Evolutionary conservation across 2,113 vertebrate species (phyloP).

Genomic region (Hippoglossus stenolepis): DNA sequence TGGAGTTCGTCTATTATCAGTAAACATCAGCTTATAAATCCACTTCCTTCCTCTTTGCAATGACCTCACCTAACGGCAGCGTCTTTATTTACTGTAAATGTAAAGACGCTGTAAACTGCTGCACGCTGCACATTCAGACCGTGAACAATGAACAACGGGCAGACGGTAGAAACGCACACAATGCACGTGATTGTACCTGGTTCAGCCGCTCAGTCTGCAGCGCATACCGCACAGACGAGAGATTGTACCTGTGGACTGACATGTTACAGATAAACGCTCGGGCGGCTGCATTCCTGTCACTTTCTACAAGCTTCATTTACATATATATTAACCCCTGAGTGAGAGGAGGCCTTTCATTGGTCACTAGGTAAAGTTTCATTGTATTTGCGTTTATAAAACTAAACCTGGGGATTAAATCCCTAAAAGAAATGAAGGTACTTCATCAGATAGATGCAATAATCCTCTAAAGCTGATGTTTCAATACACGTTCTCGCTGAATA

Average conservation of each 20-base stretch:
- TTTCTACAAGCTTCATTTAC: slow-evolving; percentile 12
- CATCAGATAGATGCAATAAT: too few relatives aligned
- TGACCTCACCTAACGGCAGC: not conserved
- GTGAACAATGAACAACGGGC: slow-evolving; percentile 39
- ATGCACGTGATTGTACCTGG: slow-evolving; percentile 15
- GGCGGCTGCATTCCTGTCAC: slow-evolving; percentile 38
- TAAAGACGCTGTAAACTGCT: not conserved
- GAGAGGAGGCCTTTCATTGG: not conserved
- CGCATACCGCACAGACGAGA: slow-evolving; percentile 24
- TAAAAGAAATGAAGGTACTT: too few relatives aligned
- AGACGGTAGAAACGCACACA: slow-evolving; percentile 15
- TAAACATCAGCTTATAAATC: too few relatives aligned
- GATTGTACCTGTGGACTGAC: slow-evolving; percentile 27
- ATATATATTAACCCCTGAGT: slow-evolving; percentile 6
- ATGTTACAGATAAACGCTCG: slow-evolving; percentile 27
- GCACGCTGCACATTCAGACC: not conserved
- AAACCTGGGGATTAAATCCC: not conserved
- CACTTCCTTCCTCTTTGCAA: not conserved
- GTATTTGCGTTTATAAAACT: not conserved
- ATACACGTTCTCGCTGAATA: too few relatives aligned
- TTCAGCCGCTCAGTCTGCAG: slow-evolving; percentile 12
- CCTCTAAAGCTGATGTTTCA: too few relatives aligned
- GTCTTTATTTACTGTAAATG: not conserved
- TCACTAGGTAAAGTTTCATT: not conserved
- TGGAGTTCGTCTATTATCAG: not conserved